phyloP scores from a whole-genome alignment of 1,140 invertebrate genomes.

The Agrilus planipennis region DNA sequence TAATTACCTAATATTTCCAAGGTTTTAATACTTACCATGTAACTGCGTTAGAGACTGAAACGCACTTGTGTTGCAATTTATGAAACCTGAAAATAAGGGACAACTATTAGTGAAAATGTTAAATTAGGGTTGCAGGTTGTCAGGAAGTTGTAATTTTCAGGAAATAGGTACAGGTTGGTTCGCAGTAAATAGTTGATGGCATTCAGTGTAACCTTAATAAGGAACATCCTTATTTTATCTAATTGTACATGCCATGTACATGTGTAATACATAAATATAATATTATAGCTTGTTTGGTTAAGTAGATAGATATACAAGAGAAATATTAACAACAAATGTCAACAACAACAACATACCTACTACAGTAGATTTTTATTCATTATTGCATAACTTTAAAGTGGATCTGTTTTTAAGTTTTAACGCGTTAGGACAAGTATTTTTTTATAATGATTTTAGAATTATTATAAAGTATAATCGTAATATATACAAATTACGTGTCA shows the following conservation, averaged over 20 bases:
- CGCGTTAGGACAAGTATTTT: no score
- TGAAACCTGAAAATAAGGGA: constrained; percentile 33
- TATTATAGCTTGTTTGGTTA: no score
- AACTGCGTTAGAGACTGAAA: constrained; percentile 27
- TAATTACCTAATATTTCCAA: background rate
- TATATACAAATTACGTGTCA: no score
- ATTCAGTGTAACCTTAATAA: background rate
- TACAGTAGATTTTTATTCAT: no score
- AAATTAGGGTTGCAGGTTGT: background rate
- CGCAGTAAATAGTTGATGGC: background rate
- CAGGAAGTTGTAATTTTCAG: constrained; percentile 1
- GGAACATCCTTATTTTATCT: background rate
- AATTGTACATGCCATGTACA: constrained; percentile 1
- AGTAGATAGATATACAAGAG: no score
- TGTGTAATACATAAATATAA: background rate
- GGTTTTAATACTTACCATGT: constrained; percentile 24
- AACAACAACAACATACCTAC: no score
- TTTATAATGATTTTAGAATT: no score
- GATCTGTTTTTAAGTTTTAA: no score
- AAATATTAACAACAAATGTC: no score
- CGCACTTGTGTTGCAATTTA: constrained; percentile 32
- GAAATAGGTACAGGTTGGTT: background rate
- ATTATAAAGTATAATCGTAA: no score
- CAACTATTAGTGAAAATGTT: constrained; percentile 7
- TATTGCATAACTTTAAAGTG: no score